Conservation (phyloP, 2,113 vertebrate genomes). For the Zingel zingel region DNA sequence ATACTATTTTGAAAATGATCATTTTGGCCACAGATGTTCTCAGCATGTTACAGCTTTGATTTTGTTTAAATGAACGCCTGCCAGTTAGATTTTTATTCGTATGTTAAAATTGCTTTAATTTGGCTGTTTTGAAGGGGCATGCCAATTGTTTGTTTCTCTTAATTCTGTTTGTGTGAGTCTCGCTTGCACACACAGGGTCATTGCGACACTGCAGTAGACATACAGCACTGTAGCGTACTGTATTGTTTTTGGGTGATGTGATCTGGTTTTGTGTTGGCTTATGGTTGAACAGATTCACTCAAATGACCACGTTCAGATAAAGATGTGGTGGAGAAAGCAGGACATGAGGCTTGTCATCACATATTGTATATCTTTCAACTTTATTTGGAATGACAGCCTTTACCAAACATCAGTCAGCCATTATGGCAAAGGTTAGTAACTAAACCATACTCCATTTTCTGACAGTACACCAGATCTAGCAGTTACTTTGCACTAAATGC, state of each 20-base stretch:
- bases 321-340: background rate
- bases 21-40: constrained; percentile 2
- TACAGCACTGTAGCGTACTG: background rate
- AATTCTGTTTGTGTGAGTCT: background rate
- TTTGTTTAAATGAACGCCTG: background rate
- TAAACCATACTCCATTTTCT: background rate
- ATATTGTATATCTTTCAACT: constrained; percentile 12
- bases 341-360: constrained; percentile 1
- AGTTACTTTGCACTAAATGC: constrained; percentile 22
- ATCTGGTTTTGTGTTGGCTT: constrained; percentile 42
- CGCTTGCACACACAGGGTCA: background rate
- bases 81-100: background rate
- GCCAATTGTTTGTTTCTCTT: background rate
- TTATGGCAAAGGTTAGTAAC: background rate
- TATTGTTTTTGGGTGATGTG: constrained; percentile 36
- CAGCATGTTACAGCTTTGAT: background rate
- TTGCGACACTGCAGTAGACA: constrained; percentile 5
- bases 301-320: background rate
- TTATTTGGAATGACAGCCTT: background rate
- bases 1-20: background rate
- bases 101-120: constrained; percentile 16
- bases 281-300: constrained; percentile 14
- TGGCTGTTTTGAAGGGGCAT: constrained; percentile 10
- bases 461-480: background rate
- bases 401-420: background rate